Evolutionary conservation across 1,140 invertebrate genomes (phyloP), one percentile per base, ranked within the genome.

Genomic region (Drosophila orena): DNA sequence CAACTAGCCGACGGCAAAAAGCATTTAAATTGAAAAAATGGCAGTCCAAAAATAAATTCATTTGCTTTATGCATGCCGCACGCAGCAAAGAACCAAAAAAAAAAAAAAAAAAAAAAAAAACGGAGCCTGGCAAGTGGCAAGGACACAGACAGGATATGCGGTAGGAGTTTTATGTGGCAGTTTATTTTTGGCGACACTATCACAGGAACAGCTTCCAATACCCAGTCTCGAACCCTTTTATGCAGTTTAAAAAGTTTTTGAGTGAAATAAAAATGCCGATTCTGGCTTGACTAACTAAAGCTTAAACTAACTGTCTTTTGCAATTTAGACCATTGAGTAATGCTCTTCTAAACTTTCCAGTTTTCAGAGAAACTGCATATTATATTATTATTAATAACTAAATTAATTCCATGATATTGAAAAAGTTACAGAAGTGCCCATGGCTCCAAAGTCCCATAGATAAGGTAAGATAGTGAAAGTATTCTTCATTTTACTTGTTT

Each of bases 141-240:
- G 71, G 57, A 62, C 70, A 61, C 71, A 62, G 71, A 56, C 70
- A 64, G 71, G 81, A 85, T 78, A 81, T 78, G 81, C 83, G 84
- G 77, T 75, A 71, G 72, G 76, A 88, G 81, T 86, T 86, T 88
- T 81, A 66, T 88, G 83, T 74, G 84, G 75, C 86, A 88, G 83
- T 88, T 88, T 89, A 89, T 88, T 88, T 86, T 88, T 89, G 79
- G 81, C 75, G 61, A 85, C 83, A 86, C 83, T 81, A 83, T 88
- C 83, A 50, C 70, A 56, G 69, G 61, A 64, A 58, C 59, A 56
- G 78, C 56, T 47, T 50, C 57, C 75, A 74, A 54, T 38, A 15
- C 38, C 44, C 52, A 30, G 49, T 14, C 38, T 34, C 8, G 37
- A 69, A 55, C n/a, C 40, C 15, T 47, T 56, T 20, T 27, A 14